Base-by-base conservation (phyloP, 23 tunicate species). In the Halocynthia aurantium region DNA sequence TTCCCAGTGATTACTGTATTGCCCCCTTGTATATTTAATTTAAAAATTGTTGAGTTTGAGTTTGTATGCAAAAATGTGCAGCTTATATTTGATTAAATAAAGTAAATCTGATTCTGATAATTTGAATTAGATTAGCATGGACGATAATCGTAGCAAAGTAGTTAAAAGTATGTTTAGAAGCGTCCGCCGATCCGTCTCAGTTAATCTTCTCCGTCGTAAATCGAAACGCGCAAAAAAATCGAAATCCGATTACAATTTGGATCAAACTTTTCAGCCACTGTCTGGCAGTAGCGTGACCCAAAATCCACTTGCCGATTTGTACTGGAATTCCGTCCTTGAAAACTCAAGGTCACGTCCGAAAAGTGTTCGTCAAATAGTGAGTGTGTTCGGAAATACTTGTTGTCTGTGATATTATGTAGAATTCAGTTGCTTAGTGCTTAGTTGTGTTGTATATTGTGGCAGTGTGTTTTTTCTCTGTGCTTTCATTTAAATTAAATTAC, bases 221-320 rank as follows among this genome's bases (percentile, higher is more conserved):
- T 11, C 15, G 56, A 12, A 44, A 21, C 19, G 31, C 15, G 1
- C 62, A 21, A 10, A 40, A 8, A 74, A 74, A 74, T 53, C 57
- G 0, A 51, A 51, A 54, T 74, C 78, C 49, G 78, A 74, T 51
- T 54, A 74, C 31, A 64, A 74, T 54, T 15, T 74, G 55, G 78
- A 74, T 15, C n/a, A 15, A 65, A 10, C 70, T 9, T 65, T 65
- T 40, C 49, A 20, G 10, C 6, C 70, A 10, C 49, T 20, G 31
- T 40, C 49, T 40, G 70, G 13, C n/a, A 65, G 19, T 10, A 15
- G 70, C 10, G n/a, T 10, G n/a, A 65, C 31, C 19, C 70, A 65
- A 0, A 65, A 65, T 49, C 70, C 70, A 0, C 70, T 65, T 15
- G 70, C 70, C 10, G 70, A 65, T 11, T 65, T 65, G 31, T 65